Conservation (phyloP, 2,797 vertebrate genomes). For the Astyanax mexicanus region DNA sequence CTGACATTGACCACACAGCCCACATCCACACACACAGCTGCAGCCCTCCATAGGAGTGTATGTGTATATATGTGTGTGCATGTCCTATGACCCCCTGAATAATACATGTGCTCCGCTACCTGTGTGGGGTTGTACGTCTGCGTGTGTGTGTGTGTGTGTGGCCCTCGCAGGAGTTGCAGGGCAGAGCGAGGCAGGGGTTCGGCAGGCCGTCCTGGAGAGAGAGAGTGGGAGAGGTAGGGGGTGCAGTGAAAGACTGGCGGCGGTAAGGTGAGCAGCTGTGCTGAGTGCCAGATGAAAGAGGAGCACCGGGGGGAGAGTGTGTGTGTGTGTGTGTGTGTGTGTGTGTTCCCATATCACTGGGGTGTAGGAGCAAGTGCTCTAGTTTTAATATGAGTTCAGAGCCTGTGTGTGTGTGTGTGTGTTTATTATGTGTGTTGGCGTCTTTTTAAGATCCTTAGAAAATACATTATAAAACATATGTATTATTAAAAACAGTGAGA, state of each 20-base stretch:
- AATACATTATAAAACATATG: too few relatives aligned
- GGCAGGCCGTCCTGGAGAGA: slow-evolving; percentile 7
- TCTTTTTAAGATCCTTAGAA: too few relatives aligned
- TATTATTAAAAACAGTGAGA: too few relatives aligned
- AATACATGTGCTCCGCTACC: slow-evolving; percentile 58
- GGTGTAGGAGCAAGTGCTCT: slow-evolving; percentile 29
- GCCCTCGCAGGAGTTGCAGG: slow-evolving; percentile 65
- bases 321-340: slow-evolving; percentile 42
- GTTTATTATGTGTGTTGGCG: slow-evolving; percentile 26
- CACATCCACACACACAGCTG: slow-evolving; percentile 66
- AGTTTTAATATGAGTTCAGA: slow-evolving; percentile 33
- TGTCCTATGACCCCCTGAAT: slow-evolving; percentile 57
- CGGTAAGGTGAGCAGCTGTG: slow-evolving; percentile 82
- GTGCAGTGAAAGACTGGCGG: slow-evolving; percentile 75
- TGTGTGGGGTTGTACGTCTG: slow-evolving; percentile 53
- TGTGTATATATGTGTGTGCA: slow-evolving; percentile 49
- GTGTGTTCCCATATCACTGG: slow-evolving; percentile 29
- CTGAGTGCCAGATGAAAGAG: slow-evolving; percentile 73
- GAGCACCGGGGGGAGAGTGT: slow-evolving; percentile 69
- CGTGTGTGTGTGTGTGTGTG: slow-evolving; percentile 28
- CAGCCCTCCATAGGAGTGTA: slow-evolving; percentile 47
- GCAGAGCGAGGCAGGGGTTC: slow-evolving; percentile 29
- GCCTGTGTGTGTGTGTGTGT: slow-evolving; percentile 21
- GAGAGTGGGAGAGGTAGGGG: slow-evolving; percentile 62
- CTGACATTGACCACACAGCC: slow-evolving; percentile 70